These are phyloP conservation scores for Tragulus kanchil DNA, from an alignment of 2,113 vertebrate genomes.

Conservation along the genomic window DNA sequence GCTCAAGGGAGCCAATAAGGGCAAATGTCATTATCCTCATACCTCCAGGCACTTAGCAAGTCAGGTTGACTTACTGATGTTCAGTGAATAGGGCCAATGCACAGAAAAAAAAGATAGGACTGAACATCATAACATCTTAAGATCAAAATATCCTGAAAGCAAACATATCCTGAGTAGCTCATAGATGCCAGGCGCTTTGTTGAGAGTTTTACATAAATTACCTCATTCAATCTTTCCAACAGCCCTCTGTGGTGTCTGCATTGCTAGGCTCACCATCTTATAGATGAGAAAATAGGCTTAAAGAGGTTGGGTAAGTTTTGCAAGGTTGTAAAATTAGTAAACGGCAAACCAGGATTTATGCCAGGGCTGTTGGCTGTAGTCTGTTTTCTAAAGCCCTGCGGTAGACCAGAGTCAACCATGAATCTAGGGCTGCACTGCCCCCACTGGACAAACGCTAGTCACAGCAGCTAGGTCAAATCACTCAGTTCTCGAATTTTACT, in stretches of 20 bases:
- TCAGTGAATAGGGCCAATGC: background rate
- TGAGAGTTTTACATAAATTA: background rate
- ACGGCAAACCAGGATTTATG: background rate
- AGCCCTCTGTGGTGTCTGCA: background rate
- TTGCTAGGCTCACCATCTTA: conserved; percentile 4
- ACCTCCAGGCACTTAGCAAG: background rate
- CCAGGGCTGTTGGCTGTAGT: background rate
- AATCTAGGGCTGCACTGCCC: background rate
- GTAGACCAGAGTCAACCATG: background rate
- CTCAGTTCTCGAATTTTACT: background rate
- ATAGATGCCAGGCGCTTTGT: background rate
- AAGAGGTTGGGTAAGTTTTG: background rate
- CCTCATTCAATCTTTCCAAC: conserved; percentile 2
- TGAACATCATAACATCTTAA: conserved; percentile 7
- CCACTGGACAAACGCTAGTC: background rate
- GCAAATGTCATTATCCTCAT: conserved; percentile 3
- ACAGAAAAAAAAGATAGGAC: conserved; percentile 7
- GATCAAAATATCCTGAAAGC: conserved; percentile 13
- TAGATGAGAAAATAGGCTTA: background rate
- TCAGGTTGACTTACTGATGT: background rate
- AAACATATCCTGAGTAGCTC: background rate
- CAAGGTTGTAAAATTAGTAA: background rate
- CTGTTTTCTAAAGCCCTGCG: background rate
- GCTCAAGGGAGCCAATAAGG: conserved; percentile 24
- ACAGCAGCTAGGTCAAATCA: background rate